Base-by-base conservation (phyloP, 2,888 invertebrate genomes). In the Dicyrtomina minuta region DNA sequence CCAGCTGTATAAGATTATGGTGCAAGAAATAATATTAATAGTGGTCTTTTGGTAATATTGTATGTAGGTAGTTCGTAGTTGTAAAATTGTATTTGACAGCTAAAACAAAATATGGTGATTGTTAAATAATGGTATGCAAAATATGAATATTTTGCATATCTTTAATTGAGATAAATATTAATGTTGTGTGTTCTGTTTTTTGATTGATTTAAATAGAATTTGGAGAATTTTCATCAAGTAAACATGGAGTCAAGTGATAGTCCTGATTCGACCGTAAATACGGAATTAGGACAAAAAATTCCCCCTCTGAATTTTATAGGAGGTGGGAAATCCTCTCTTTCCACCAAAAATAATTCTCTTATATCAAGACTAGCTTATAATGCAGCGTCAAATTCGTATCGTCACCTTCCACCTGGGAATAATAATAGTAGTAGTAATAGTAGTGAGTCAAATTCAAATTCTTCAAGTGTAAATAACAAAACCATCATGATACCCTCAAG, bases 181-280 rank as follows among this genome's bases (percentile, higher is more conserved):
- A 33, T 33, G 33, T 3, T 33, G 3, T 33, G 33, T 33, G 33
- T 33, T 5, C 8, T 33, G n/a, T n/a, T n/a, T n/a, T n/a, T n/a
- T n/a, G n/a, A 33, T 33, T 33, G 33, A 33, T 33, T 33, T 33
- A 33, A 3, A 33, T 33, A 33, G 33, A 33, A 33, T 33, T 8
- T 33, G 33, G 33, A 33, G 33, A 33, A 3, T 33, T 33, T 33
- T 33, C 8, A n/a, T 33, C 33, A 3, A 33, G 4, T 8, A 8
- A 33, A 33, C 4, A 49, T 62, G 49, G 62, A 41, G 17, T 17
- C 46, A 4, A 26, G 49, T n/a, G 46, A 44, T 13, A 66, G 41
- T 60, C 69, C 69, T 12, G 69, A 69, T 44, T 64, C 68, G 8
- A 69, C 69, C 2, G 49, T 68, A n/a, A 68, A 68, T 62, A 62